phyloP scores from a whole-genome alignment of 1,140 invertebrate genomes.

The Drosophila sulfurigaster region DNA sequence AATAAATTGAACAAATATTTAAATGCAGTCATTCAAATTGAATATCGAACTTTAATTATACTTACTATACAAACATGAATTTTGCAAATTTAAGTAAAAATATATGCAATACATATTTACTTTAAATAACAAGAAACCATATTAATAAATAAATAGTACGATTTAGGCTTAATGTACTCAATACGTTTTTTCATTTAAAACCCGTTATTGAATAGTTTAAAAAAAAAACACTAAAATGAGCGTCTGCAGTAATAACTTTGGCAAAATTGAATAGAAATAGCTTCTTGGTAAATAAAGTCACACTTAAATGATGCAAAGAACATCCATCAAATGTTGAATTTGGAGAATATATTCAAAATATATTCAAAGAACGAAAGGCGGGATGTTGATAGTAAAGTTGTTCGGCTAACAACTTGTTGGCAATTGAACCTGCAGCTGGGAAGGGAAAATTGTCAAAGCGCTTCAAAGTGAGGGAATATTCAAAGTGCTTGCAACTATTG shows the following conservation, averaged over 20 bases:
- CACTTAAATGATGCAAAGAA: not conserved
- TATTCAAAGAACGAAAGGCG: not conserved
- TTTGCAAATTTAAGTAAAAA: too few species aligned
- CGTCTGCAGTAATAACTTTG: not conserved
- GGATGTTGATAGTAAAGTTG: slow-evolving; percentile 7
- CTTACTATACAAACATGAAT: too few species aligned
- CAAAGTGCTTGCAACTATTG: slow-evolving; percentile 77
- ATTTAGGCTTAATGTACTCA: too few species aligned
- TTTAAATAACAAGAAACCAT: too few species aligned
- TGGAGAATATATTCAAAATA: slow-evolving; percentile 8
- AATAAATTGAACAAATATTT: too few species aligned
- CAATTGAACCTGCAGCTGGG: slow-evolving; percentile 16
- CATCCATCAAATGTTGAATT: slow-evolving; percentile 5
- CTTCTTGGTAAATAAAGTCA: not conserved
- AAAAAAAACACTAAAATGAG: too few species aligned
- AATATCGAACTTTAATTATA: too few species aligned
- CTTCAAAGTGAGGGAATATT: slow-evolving; percentile 60
- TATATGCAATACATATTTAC: too few species aligned
- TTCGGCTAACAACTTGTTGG: slow-evolving; percentile 25
- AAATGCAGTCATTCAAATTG: too few species aligned
- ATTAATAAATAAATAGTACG: too few species aligned
- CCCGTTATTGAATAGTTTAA: too few species aligned
- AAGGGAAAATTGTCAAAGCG: slow-evolving; percentile 58
- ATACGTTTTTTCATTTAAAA: too few species aligned
- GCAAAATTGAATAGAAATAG: not conserved